Evolutionary conservation across 2,113 vertebrate species (phyloP), one percentile per base, ranked within the genome.

Genomic region (Campylomormyrus numenius): DNA sequence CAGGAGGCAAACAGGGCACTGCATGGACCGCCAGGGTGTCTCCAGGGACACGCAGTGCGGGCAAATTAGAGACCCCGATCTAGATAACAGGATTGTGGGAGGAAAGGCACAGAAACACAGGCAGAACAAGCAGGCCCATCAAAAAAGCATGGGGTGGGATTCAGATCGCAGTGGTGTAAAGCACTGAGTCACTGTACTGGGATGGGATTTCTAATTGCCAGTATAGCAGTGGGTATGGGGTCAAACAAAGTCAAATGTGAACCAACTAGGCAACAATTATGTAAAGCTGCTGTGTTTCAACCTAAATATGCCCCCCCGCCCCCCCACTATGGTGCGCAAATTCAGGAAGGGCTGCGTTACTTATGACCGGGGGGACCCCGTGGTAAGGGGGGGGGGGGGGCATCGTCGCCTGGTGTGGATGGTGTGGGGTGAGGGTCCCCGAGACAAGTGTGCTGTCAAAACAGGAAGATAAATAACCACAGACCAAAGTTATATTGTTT

Each of bases 401-500:
- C 94, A 94, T 95, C 93, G 45, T 58, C 92, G 95, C 94, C 94
- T 95, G 86, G 91, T 48, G 89, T 74, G 31, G 70, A 35, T 17
- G 27, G 70, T 77, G 35, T 77, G 35, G 27, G 31, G 74, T 42
- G 15, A 70, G 90, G 52, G 90, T 66, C 56, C 88, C 87, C 52
- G 19, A 91, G 91, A 94, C 93, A 92, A 94, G 94, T 94, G 92
- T 56, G 53, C 89, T 52, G 86, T 74, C 90, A 90, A 17, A 85
- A 88, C 90, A 93, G 92, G 91, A 39, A 92, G 93, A 94, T 93
- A 94, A 94, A 94, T 94, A 95, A 92, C 88, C 87, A 2, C 80
- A n/a, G 90, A 94, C 94, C 93, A 5, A 90, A 90, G 39, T 56
- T 46, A 62, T 85, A 86, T 70, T 94, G 92, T 94, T 94, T 92